Conservation (phyloP, 2,113 vertebrate species). For the Gymnobelideus leadbeateri region DNA sequence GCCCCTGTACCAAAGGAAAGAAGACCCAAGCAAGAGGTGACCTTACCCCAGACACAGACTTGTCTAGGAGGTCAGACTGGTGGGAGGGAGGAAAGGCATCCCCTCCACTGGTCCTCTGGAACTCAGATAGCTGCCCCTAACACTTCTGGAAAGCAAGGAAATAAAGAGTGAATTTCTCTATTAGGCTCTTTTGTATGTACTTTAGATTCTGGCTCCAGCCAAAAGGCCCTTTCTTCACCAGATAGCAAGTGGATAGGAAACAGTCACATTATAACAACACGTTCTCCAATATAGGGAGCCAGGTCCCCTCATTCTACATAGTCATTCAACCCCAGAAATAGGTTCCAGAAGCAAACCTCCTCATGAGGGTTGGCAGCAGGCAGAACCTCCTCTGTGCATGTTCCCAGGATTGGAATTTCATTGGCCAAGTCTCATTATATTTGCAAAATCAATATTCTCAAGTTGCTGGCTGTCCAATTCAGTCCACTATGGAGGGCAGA, state of each 20-base stretch:
- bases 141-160: background rate
- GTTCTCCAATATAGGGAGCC: background rate
- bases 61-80: background rate
- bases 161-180: background rate
- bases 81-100: background rate
- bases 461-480: background rate
- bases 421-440: background rate
- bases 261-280: background rate
- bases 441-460: background rate
- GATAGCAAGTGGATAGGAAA: background rate
- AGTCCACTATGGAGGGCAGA: background rate
- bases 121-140: background rate
- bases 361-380: too few species aligned
- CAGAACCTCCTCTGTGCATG: too few species aligned
- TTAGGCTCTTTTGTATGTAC: background rate
- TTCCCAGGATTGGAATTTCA: background rate
- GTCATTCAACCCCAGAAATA: too few species aligned
- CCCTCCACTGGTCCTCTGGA: background rate
- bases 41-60: background rate
- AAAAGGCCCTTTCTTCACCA: background rate
- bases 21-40: background rate
- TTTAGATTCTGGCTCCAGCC: background rate
- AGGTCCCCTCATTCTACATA: background rate
- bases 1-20: background rate
- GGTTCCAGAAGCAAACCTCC: too few species aligned